These are phyloP conservation scores for Eupithecia exiguata DNA, from an alignment of 2,888 invertebrate species.

Conservation along the genomic window DNA sequence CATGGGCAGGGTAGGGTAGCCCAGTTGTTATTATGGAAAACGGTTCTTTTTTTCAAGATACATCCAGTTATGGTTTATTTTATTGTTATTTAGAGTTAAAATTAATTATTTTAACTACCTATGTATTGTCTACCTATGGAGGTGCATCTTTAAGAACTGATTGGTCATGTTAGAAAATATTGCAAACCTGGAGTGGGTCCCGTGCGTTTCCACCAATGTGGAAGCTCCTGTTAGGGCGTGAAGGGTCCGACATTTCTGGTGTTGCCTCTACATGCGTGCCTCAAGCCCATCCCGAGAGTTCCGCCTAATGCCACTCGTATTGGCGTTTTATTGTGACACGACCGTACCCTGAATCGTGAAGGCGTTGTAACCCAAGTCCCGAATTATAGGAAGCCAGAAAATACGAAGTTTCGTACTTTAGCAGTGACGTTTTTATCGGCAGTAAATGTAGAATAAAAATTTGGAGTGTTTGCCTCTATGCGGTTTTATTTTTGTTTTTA, in stretches of 20 bases:
- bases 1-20: too few relatives aligned
- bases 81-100: too few relatives aligned
- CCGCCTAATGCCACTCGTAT: slow-evolving; percentile 80
- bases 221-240: slow-evolving; percentile 34
- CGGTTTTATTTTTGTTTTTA: slow-evolving; percentile 63
- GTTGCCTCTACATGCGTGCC: slow-evolving; percentile 68
- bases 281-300: slow-evolving; percentile 69
- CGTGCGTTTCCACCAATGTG: neutral
- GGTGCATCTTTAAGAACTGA: too few relatives aligned
- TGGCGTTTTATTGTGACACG: slow-evolving; percentile 80
- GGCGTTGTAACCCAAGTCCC: slow-evolving; percentile 55
- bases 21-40: too few relatives aligned
- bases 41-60: too few relatives aligned
- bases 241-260: slow-evolving; percentile 55
- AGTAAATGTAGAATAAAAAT: slow-evolving; percentile 73
- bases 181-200: too few relatives aligned
- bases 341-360: slow-evolving; percentile 62
- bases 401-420: slow-evolving; percentile 54
- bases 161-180: too few relatives aligned
- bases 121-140: too few relatives aligned
- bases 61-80: too few relatives aligned
- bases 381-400: slow-evolving; percentile 63
- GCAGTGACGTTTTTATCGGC: slow-evolving; percentile 76
- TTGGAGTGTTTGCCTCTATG: slow-evolving; percentile 73
- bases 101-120: too few relatives aligned